Evolutionary conservation across 2,888 invertebrate species (phyloP).

Genomic region (Onthophagus sagittarius): DNA sequence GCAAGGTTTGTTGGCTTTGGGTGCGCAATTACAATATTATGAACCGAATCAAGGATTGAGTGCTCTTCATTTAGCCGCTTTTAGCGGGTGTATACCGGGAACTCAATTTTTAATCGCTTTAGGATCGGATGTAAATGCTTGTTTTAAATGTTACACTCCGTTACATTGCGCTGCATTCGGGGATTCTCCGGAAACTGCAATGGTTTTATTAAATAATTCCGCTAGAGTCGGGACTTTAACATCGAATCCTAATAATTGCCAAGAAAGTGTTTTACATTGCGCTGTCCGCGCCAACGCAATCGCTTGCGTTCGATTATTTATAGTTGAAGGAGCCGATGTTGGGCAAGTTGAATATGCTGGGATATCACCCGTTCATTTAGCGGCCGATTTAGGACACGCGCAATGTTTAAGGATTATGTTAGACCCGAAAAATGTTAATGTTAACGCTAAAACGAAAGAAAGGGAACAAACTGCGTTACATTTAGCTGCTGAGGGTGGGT

Average conservation of each 20-base stretch:
- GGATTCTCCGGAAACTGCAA: constrained; percentile 75
- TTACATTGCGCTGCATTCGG: constrained; percentile 89
- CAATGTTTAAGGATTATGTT: constrained; percentile 71
- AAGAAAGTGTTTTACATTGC: constrained; percentile 77
- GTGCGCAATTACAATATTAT: constrained; percentile 66
- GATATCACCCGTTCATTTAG: constrained; percentile 75
- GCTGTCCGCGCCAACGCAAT: constrained; percentile 80
- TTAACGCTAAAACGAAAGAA: constrained; percentile 67
- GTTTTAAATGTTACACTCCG: constrained; percentile 72
- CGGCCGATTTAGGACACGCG: constrained; percentile 75
- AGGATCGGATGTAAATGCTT: constrained; percentile 66
- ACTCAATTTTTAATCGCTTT: constrained; percentile 65
- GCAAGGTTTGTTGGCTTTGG: constrained; percentile 59
- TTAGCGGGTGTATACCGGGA: constrained; percentile 72
- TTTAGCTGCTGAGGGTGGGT: constrained; percentile 84
- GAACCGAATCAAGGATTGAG: constrained; percentile 70
- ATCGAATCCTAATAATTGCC: constrained; percentile 57
- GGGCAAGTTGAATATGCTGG: constrained; percentile 73
- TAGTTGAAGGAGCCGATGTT: constrained; percentile 70
- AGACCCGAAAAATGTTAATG: constrained; percentile 67
- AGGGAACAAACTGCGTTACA: constrained; percentile 78
- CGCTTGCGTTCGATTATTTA: constrained; percentile 74
- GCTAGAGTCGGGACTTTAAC: constrained; percentile 65
- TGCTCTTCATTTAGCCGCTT: constrained; percentile 72
- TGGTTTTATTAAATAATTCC: constrained; percentile 69